Evolutionary conservation across 2,888 invertebrate genomes (phyloP).

Genomic region (Phaonia tiefii): DNA sequence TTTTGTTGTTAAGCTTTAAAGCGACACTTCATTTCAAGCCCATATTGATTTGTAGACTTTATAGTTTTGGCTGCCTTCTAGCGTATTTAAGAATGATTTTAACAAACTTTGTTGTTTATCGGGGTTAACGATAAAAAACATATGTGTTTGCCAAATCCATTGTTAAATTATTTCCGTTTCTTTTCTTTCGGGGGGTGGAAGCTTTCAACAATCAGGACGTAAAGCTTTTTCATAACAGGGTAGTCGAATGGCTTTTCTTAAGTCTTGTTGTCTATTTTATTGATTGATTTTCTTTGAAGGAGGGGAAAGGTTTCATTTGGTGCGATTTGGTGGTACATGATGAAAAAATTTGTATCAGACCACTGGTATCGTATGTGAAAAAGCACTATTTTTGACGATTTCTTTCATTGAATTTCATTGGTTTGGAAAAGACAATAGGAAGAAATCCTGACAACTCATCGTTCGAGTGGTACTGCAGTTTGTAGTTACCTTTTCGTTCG

Average conservation of each 20-base stretch:
- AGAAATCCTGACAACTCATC: slow-evolving; percentile 63
- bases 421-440: slow-evolving; percentile 58
- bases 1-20: slow-evolving; percentile 16
- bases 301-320: slow-evolving; percentile 66
- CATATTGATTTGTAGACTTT: slow-evolving; percentile 34
- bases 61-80: slow-evolving; percentile 13
- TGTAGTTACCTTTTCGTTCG: slow-evolving; percentile 39
- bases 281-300: slow-evolving; percentile 19
- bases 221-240: slow-evolving; percentile 46
- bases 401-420: slow-evolving; percentile 66
- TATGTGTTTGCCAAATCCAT: slow-evolving; percentile 61
- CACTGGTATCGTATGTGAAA: slow-evolving; percentile 82
- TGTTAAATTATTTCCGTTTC: slow-evolving; percentile 51
- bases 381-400: slow-evolving; percentile 76
- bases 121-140: slow-evolving; percentile 59
- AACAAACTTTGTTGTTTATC: slow-evolving; percentile 71
- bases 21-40: slow-evolving; percentile 29
- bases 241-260: slow-evolving; percentile 32
- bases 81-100: slow-evolving; percentile 65
- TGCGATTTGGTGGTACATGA: slow-evolving; percentile 80
- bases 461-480: slow-evolving; percentile 65
- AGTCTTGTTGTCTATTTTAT: slow-evolving; percentile 33
- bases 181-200: slow-evolving; percentile 33
- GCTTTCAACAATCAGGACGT: slow-evolving; percentile 41
- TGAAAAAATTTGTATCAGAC: slow-evolving; percentile 81